Percentiles rank a stretch among this genome's conserved stretches.
Conservation (phyloP, 2,797 vertebrate species). For the Tadarida brasiliensis region DNA sequence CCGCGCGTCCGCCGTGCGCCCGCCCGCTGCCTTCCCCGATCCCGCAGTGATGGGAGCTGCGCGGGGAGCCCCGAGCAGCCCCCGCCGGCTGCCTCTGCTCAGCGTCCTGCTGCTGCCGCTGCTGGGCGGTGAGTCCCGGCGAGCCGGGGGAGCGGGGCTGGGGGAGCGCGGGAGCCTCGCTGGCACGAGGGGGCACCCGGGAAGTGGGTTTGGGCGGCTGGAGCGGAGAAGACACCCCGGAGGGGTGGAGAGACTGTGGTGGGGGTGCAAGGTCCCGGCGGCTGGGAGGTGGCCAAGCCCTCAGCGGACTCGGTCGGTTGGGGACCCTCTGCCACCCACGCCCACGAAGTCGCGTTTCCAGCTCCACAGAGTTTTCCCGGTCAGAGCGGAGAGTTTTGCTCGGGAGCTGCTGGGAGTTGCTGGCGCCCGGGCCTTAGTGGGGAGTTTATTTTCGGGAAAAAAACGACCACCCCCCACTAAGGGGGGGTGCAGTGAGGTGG, state of each 20-base stretch:
- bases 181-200: neutral
- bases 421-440: constrained; percentile 6
- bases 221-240: neutral
- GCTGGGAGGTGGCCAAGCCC: neutral
- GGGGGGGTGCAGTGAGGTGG: neutral
- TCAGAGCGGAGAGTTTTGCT: constrained; percentile 67
- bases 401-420: constrained; percentile 46
- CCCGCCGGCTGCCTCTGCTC: constrained; percentile 64
- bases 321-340: neutral
- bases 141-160: neutral
- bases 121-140: constrained; percentile 75
- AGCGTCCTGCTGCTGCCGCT: constrained; percentile 74
- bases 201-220: neutral
- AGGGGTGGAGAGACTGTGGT: neutral
- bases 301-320: neutral
- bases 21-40: neutral
- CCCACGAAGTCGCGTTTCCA: constrained; percentile 30
- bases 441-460: constrained; percentile 48
- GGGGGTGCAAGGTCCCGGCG: neutral
- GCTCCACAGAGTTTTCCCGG: constrained; percentile 59
- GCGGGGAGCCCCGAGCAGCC: constrained; percentile 60
- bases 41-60: constrained; percentile 67
- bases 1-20: constrained; percentile 26
- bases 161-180: constrained; percentile 1
- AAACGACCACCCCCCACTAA: neutral